Percentiles rank a stretch among this genome's conserved stretches.
These are phyloP conservation scores for Carapus acus DNA, from an alignment of 2,797 vertebrate genomes.

Conservation along the genomic window DNA sequence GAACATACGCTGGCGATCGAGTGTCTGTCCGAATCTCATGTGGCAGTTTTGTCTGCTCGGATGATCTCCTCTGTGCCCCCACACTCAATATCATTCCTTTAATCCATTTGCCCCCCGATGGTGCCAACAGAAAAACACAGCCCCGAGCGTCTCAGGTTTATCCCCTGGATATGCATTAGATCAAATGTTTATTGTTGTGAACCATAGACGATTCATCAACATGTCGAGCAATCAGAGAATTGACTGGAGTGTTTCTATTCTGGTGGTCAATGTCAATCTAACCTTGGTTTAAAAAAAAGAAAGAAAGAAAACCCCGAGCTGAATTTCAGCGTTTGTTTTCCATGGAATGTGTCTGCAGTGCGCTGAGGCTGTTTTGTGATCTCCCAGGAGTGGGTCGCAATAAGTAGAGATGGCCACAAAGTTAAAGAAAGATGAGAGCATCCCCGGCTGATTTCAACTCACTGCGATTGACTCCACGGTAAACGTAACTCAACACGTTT, in stretches of 20 bases:
- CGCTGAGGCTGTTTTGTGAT: conserved; percentile 6
- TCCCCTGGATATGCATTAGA: background rate
- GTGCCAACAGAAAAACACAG: background rate
- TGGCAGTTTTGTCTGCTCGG: conserved; percentile 10
- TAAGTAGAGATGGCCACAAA: background rate
- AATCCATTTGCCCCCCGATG: background rate
- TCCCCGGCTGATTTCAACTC: conserved; percentile 9
- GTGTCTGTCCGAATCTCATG: conserved; percentile 3
- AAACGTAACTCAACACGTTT: conserved; percentile 8
- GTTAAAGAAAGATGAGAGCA: background rate
- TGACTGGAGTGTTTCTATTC: conserved; percentile 13
- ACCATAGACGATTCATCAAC: background rate
- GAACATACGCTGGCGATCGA: conserved; percentile 32
- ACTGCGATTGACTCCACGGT: conserved; percentile 11
- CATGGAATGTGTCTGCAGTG: background rate
- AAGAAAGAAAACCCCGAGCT: too few relatives aligned
- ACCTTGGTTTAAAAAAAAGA: conserved; percentile 31
- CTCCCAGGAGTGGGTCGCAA: background rate
- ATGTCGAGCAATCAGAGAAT: conserved; percentile 3
- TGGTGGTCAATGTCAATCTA: conserved; percentile 4
- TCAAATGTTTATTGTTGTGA: background rate
- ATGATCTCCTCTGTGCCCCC: background rate
- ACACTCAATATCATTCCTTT: background rate
- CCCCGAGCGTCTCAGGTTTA: background rate
- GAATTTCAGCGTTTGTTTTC: background rate